These are phyloP conservation scores for Heliopora coerulea DNA, from an alignment of 92 coral and sea anemone species.

Conservation along the genomic window DNA sequence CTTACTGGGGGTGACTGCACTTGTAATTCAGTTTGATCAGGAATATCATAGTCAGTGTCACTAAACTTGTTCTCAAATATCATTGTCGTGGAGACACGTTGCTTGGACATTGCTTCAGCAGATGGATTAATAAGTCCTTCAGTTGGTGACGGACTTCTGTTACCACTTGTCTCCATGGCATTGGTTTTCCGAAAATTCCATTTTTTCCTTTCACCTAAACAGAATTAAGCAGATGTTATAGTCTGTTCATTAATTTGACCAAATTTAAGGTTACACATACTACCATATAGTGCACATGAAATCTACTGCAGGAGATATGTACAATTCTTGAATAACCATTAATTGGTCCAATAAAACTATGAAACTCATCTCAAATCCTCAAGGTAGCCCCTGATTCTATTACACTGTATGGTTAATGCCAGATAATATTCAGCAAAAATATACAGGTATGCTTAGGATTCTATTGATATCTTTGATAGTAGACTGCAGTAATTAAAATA, in stretches of 20 bases:
- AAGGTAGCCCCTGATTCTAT: not conserved
- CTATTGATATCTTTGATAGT: too few species aligned
- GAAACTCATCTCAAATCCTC: too few species aligned
- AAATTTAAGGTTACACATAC: not conserved
- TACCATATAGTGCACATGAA: not conserved
- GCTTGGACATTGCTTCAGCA: conserved; percentile 21
- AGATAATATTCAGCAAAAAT: too few species aligned
- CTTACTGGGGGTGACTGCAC: not conserved
- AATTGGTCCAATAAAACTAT: too few species aligned
- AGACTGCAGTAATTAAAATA: too few species aligned
- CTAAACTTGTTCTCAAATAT: conserved; percentile 32
- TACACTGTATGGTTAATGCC: too few species aligned
- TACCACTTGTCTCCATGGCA: not conserved
- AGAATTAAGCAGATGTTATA: not conserved
- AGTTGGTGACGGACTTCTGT: conserved; percentile 19
- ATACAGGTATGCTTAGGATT: conserved; percentile 2
- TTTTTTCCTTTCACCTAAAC: conserved; percentile 24
- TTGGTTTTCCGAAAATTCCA: conserved; percentile 41
- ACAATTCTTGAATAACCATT: too few species aligned
- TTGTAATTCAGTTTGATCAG: not conserved
- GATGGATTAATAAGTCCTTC: conserved; percentile 29
- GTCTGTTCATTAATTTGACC: not conserved
- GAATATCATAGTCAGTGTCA: not conserved
- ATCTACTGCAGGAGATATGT: too few species aligned
- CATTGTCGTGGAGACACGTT: conserved; percentile 17